Evolutionary conservation across 2,888 invertebrate genomes (phyloP).

Genomic region (Plusia festucae): DNA sequence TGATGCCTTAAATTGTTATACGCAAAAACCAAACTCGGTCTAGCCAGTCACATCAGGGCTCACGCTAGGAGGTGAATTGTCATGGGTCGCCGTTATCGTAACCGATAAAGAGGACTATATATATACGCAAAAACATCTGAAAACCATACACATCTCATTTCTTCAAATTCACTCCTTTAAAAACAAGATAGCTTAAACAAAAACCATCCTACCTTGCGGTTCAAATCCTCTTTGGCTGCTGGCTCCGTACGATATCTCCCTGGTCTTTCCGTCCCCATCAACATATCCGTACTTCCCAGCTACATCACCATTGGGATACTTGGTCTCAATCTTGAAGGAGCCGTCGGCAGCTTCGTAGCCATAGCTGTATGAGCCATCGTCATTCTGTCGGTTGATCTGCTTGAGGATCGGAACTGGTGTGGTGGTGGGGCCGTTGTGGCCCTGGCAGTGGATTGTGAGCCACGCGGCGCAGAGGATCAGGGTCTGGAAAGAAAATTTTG

Average conservation of each 20-base stretch:
- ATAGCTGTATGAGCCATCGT: conserved; percentile 96
- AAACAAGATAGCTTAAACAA: conserved; percentile 24
- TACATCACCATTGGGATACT: conserved; percentile 95
- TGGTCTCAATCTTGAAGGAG: conserved; percentile 96
- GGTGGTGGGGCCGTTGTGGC: conserved; percentile 90
- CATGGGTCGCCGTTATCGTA: too few species aligned
- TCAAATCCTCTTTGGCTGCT: conserved; percentile 94
- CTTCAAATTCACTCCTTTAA: conserved; percentile 11
- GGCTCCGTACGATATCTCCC: conserved; percentile 96
- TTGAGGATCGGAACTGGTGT: conserved; percentile 95
- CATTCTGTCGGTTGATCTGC: conserved; percentile 95
- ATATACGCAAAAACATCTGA: too few species aligned
- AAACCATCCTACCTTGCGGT: conserved; percentile 90
- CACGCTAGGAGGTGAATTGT: too few species aligned
- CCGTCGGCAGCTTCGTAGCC: conserved; percentile 97
- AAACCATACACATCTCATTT: background rate
- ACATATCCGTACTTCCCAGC: conserved; percentile 97
- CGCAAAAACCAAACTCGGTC: too few species aligned
- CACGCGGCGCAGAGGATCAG: conserved; percentile 63
- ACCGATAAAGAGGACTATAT: too few species aligned
- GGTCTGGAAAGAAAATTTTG: conserved; percentile 60
- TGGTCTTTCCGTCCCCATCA: conserved; percentile 92
- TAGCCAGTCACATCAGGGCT: too few species aligned
- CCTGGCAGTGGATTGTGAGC: conserved; percentile 72
- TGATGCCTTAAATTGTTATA: too few species aligned